Evolutionary conservation across 2,113 vertebrate species (phyloP).

Genomic region (Polypterus bichir): DNA sequence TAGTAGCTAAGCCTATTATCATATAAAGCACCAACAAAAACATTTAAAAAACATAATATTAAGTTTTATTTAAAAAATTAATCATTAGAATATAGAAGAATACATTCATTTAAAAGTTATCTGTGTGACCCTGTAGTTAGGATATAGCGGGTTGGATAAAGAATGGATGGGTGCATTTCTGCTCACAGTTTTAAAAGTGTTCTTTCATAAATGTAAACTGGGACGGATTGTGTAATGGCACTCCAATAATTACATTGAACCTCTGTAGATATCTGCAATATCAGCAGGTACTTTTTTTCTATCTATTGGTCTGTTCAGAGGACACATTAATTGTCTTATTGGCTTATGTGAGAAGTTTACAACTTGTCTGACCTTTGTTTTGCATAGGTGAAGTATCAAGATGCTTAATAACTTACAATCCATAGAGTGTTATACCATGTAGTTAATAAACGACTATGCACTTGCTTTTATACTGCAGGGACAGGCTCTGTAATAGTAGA

Average conservation of each 20-base stretch:
- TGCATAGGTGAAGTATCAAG: constrained; percentile 8
- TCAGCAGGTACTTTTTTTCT: constrained; percentile 24
- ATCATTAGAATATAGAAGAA: no score
- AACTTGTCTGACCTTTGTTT: constrained; percentile 15
- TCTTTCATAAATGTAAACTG: no score
- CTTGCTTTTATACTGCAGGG: neutral
- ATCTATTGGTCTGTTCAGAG: constrained; percentile 21
- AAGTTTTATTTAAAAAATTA: no score
- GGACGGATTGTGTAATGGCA: neutral
- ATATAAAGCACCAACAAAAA: no score
- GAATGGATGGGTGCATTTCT: no score
- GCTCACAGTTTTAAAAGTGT: no score
- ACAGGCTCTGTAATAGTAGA: no score
- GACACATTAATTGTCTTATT: constrained; percentile 35
- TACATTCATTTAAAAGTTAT: no score
- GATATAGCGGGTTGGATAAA: no score
- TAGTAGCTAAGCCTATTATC: no score
- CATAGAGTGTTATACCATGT: constrained; percentile 1
- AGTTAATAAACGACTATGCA: neutral
- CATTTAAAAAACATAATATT: no score
- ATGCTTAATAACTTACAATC: constrained; percentile 12
- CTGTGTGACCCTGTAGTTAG: no score
- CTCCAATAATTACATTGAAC: constrained; percentile 28
- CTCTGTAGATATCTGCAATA: constrained; percentile 16
- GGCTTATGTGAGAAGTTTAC: constrained; percentile 17